Evolutionary conservation across 2,113 vertebrate genomes (phyloP).

Genomic region (Phaethornis superciliosus): DNA sequence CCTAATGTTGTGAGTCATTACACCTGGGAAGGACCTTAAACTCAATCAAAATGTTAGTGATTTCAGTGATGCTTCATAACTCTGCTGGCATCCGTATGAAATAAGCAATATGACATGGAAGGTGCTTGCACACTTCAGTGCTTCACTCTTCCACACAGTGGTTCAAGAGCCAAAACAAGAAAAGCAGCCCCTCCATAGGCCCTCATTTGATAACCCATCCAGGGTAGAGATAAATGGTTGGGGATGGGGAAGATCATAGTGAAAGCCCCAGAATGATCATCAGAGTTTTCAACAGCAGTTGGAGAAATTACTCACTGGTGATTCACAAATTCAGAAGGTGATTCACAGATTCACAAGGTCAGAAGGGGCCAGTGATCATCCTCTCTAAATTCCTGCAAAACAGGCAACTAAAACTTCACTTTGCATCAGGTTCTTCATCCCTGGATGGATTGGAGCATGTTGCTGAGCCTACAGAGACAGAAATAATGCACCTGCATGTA

Average conservation of each 20-base stretch:
- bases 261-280: conserved; percentile 44
- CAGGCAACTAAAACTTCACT: neutral
- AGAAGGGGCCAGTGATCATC: neutral
- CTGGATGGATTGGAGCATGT: neutral
- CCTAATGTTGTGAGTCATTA: neutral
- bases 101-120: neutral
- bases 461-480: neutral
- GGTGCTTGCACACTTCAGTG: neutral
- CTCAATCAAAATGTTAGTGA: neutral
- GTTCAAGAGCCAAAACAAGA: conserved; percentile 11
- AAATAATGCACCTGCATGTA: neutral
- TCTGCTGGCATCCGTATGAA: neutral
- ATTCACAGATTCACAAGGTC: conserved; percentile 40
- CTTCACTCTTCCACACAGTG: neutral
- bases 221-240: conserved; percentile 17
- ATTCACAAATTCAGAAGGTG: conserved; percentile 53
- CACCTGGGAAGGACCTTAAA: neutral
- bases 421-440: neutral
- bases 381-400: conserved; percentile 11
- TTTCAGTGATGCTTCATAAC: neutral
- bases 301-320: conserved; percentile 58
- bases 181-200: neutral
- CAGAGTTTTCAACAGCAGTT: conserved; percentile 22
- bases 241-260: conserved; percentile 20
- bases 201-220: neutral